Evolutionary conservation across 1,140 invertebrate genomes (phyloP).

Genomic region (Elysia chlorotica): DNA sequence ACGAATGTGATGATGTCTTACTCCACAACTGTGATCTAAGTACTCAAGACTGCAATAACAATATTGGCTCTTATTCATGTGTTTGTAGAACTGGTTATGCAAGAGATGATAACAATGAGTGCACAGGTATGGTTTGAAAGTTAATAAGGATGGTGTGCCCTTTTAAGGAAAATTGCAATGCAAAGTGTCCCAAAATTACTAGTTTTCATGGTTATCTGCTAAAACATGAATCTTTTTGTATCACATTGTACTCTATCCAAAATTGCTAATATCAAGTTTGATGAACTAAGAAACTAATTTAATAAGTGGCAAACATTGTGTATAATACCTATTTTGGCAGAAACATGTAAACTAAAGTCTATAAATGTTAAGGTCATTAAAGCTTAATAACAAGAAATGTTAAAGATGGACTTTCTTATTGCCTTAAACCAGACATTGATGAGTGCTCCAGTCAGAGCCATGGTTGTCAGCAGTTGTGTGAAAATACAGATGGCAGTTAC

Average conservation of each 20-base stretch:
- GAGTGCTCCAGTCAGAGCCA: conserved; percentile 49
- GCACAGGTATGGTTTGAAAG: not conserved
- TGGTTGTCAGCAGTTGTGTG: conserved; percentile 51
- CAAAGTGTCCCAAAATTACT: too few species aligned
- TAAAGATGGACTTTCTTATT: not conserved
- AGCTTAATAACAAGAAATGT: not conserved
- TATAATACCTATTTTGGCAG: not conserved
- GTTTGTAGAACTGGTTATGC: conserved; percentile 4
- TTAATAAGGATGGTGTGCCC: not conserved
- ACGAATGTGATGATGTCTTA: conserved; percentile 3
- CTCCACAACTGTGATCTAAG: not conserved
- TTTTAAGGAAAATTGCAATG: too few species aligned
- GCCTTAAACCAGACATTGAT: conserved; percentile 45
- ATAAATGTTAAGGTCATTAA: not conserved
- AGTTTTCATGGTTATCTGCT: too few species aligned
- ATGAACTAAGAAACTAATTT: too few species aligned
- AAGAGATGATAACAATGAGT: conserved; percentile 3
- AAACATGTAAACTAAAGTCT: not conserved
- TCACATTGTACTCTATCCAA: not conserved
- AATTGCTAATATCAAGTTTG: not conserved
- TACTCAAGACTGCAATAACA: conserved; percentile 10
- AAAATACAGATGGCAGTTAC: conserved; percentile 26
- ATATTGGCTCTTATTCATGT: not conserved
- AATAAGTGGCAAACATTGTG: too few species aligned
- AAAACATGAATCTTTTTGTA: too few species aligned